A percentile compares a stretch with the other conserved stretches of the same genome.
Conservation (phyloP, 2,113 vertebrate genomes). For the Oophaga pumilio region DNA sequence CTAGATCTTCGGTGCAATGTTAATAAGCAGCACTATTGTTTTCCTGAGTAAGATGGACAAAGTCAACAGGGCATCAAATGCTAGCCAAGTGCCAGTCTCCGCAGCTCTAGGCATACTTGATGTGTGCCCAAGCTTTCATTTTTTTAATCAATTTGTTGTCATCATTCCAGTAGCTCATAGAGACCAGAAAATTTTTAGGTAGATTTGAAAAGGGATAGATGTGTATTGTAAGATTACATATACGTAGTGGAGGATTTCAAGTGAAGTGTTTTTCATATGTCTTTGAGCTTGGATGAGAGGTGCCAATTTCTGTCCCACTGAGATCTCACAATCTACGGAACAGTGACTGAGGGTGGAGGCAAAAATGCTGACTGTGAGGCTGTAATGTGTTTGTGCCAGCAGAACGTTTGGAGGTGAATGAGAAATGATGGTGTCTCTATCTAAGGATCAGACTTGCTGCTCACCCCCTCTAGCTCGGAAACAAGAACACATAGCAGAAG, state of each 20-base stretch:
- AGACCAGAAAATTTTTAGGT: not conserved
- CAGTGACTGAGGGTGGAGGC: constrained; percentile 19
- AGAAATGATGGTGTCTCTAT: constrained; percentile 22
- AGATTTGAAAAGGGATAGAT: constrained; percentile 2
- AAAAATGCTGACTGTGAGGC: constrained; percentile 38
- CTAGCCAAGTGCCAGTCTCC: constrained; percentile 3
- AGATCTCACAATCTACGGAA: constrained; percentile 21
- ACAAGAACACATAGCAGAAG: constrained; percentile 26
- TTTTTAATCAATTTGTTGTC: not conserved
- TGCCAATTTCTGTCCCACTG: constrained; percentile 42
- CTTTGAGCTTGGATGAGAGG: constrained; percentile 24
- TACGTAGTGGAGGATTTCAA: not conserved
- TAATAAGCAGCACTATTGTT: constrained; percentile 40
- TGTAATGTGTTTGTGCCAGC: constrained; percentile 36
- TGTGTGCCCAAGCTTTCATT: not conserved
- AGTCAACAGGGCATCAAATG: constrained; percentile 8
- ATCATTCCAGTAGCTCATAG: not conserved
- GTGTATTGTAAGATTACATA: constrained; percentile 12
- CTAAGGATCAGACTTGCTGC: constrained; percentile 17
- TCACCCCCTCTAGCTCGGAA: constrained; percentile 31
- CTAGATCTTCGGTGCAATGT: constrained; percentile 14
- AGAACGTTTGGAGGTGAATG: constrained; percentile 28
- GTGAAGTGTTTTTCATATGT: constrained; percentile 33
- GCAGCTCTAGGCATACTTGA: not conserved
- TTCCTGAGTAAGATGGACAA: constrained; percentile 45